Base-by-base conservation (phyloP, 2,888 invertebrate genomes). In the Adelphocoris suturalis region DNA sequence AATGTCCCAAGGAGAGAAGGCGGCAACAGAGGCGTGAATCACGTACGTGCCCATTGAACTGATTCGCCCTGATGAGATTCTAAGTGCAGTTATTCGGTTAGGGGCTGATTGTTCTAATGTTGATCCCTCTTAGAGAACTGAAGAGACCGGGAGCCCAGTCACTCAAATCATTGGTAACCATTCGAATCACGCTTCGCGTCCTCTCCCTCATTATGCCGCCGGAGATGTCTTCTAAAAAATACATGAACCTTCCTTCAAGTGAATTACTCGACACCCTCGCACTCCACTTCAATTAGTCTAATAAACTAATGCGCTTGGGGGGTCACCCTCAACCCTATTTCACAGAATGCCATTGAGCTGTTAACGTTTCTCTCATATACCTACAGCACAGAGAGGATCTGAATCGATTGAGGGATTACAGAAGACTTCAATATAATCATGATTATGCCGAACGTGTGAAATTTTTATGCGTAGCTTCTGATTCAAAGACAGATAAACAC, bases 31-130 rank as follows among this genome's bases (percentile, higher is more conserved):
- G 82, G 82, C 82, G 57, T 85, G 85, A 85, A 85, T 85, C 85
- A 85, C 85, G 85, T 85, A 85, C 85, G 85, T 85, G 85, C 37
- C 85, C 85, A 85, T 85, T 85, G 85, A 85, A 85, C 85, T 85
- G 85, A 85, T 85, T 85, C 61, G 37, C 52, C 14, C 57, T 85
- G 85, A 85, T 85, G 61, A 85, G 85, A 85, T 85, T 85, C 85
- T 37, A 85, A 85, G 85, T 85, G 85, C 85, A 85, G 61, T 85
- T 85, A 61, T 85, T 85, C 19, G 57, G 85, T 61, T 61, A 57
- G 37, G 57, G 61, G 85, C 82, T 85, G 85, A 85, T 85, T 85
- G 85, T 85, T 85, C 85, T 85, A 85, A 85, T 61, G 85, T 85
- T 85, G 85, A 85, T 85, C 85, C 85, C 85, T 85, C 61, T 84